Conservation (phyloP, 2,888 invertebrate genomes). For the Rotaria magnacalcarata region DNA sequence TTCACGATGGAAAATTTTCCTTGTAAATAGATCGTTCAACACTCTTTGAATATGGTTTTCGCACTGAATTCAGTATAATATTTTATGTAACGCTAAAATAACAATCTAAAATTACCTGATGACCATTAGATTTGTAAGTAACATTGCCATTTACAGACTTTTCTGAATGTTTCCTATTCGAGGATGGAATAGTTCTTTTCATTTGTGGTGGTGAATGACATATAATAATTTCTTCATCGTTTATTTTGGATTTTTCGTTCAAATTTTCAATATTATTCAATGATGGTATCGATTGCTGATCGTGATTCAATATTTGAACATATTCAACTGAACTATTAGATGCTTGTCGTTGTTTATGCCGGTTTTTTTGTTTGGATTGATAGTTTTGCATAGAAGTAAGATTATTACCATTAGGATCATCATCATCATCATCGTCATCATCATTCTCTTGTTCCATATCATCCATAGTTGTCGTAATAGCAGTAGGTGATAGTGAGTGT, state of each 20-base stretch:
- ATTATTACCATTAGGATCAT: background rate
- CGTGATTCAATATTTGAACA: background rate
- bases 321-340: background rate
- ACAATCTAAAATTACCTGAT: background rate
- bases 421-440: background rate
- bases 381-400: background rate
- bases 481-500: background rate
- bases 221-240: conserved; percentile 7
- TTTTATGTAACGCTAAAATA: no score
- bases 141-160: background rate
- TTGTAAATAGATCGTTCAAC: no score
- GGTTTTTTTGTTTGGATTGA: background rate
- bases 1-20: no score
- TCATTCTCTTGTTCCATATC: conserved; percentile 24
- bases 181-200: background rate
- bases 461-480: background rate
- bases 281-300: background rate
- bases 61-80: no score
- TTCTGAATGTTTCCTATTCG: background rate
- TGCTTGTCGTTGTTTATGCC: background rate
- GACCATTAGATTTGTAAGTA: background rate
- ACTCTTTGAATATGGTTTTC: no score
- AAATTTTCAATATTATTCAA: conserved; percentile 35
- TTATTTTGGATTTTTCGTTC: background rate
- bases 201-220: background rate